Conservation (phyloP, 1,140 invertebrate genomes). For the Procambarus virginalis region DNA sequence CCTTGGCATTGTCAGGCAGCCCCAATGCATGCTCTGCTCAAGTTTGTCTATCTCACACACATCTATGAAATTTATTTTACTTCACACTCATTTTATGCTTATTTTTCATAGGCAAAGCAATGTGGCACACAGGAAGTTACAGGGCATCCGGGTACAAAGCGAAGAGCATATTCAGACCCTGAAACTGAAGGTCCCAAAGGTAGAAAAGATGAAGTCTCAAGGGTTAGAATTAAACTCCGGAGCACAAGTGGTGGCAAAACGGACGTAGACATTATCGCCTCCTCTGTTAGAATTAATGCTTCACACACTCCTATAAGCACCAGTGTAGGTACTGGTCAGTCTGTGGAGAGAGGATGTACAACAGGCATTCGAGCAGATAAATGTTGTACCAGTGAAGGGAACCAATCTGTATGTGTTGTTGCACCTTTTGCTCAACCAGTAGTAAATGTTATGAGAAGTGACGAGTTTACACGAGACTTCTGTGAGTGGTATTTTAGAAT, state of each 20-base stretch:
- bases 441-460: slow-evolving; percentile 26
- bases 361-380: no score
- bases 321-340: neutral
- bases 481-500: slow-evolving; percentile 65
- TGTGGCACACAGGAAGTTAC: neutral
- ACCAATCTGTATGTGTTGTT: neutral
- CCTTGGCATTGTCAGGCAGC: no score
- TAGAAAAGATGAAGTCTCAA: neutral
- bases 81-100: neutral
- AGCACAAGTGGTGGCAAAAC: neutral
- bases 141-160: neutral
- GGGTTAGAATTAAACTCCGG: neutral
- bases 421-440: neutral
- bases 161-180: neutral
- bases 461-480: slow-evolving; percentile 54
- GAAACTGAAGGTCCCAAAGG: neutral
- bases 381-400: no score
- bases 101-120: neutral
- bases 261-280: no score
- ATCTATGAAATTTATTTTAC: neutral
- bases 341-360: no score
- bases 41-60: neutral
- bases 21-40: neutral
- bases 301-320: no score
- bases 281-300: no score